Base-by-base conservation (phyloP, 2,113 vertebrate genomes). In the Nesoenas mayeri region DNA sequence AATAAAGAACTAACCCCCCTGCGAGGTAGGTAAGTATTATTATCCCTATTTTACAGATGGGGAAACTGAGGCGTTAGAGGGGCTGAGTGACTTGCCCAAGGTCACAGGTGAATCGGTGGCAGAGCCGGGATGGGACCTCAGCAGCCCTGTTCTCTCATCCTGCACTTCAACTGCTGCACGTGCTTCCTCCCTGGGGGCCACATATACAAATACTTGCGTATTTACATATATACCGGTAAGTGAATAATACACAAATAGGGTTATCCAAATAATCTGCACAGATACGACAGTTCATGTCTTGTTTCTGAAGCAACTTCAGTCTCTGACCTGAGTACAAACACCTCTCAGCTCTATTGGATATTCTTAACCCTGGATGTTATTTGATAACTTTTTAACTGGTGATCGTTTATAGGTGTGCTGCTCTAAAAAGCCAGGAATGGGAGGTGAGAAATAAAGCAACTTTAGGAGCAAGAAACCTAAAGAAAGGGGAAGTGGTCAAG, bases 1-100 rank as follows among this genome's bases (percentile, higher is more conserved):
- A 89, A 92, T 82, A 79, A 92, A 82, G 87, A 94, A 89, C 95
- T 85, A 89, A 96, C 93, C 95, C 95, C 85, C 88, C 88, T 50
- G 79, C 70, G 96, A 97, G 96, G 96, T 97, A 97, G 96, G 96
- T 96, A 65, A 93, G 93, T 72, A 54, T 60, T 96, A 94, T 93
- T 96, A 58, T 95, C 96, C 96, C 93, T 96, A 96, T 96, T 97
- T 97, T 97, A 96, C 96, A 96, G 96, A 91, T 93, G 93, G 96
- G 96, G 86, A 96, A 95, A 96, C 96, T 96, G 96, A 93, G 96
- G 96, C 95, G 51, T 72, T 84, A 1, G 22, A 82, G 89, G 89
- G 85, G 92, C 14, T 10, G 22, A 38, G 96, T 93, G 96, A 97
- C 95, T 97, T 95, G 96, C 96, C 96, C 96, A 96, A 93, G 96